Evolutionary conservation across 2,888 invertebrate genomes (phyloP), one percentile per base, ranked within the genome.

Genomic region (Siphonodentalium dalli): DNA sequence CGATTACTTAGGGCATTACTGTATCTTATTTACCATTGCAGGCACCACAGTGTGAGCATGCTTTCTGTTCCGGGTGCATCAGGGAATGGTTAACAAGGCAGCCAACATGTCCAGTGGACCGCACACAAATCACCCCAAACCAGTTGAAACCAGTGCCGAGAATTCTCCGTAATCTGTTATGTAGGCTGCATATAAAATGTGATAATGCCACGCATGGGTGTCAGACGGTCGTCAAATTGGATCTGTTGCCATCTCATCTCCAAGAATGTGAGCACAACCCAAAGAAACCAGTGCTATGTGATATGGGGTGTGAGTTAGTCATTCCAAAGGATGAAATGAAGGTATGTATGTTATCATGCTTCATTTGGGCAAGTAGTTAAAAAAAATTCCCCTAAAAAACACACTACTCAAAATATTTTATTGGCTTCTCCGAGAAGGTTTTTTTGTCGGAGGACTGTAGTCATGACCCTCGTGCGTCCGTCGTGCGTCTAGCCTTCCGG

Each of bases 41-140:
- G 94, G 94, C 95, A 48, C 93, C 93, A 44, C 88, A 89, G 71
- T 97, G 96, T 83, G 96, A 97, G 81, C 96, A 97, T 85, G 94
- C 95, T 51, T 97, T 96, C 84, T 97, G 96, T 82, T 88, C 75
- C 71, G 88, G 88, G 43, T 97, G 96, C 83, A 97, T 97, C 72
- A 90, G 90, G 59, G 93, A 95, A 83, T 97, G 96, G 96, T 88
- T 96, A 65, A 90, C 90, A 63, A 87, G 92, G 44, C 94, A 95
- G 81, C 93, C 92, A 18, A 94, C 92, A 29, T 97, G 96, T 78
- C 96, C 96, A 3, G 90, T 96, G 39, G 96, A 97, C 83, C 87
- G 96, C 47, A 92, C 92, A 78, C 88, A 90, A 44, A 90, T 96
- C 67, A 93, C 93, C 31, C 87, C 91, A n/a, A 77, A 75, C 59